Base-by-base conservation (phyloP, 2,888 invertebrate genomes). In the Drosophila kanekoi region DNA sequence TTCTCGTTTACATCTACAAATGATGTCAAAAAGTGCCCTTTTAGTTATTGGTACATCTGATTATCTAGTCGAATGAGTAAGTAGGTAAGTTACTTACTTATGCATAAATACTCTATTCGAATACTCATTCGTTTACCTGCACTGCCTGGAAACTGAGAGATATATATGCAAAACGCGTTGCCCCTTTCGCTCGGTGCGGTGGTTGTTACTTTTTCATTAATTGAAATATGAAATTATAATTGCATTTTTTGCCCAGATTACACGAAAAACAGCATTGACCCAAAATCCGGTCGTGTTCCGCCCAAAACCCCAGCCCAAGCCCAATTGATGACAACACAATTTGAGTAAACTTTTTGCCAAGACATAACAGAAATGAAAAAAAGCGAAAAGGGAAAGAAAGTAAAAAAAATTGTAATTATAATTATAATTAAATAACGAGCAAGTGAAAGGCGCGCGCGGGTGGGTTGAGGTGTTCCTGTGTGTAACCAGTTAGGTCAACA, bases 141-240 rank as follows among this genome's bases (percentile, higher is more conserved):
- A 23, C 23, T 23, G 28, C 28, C 28, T 28, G 28, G 28, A 28
- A 28, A 28, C 28, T 8, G 6, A 28, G 8, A 28, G 8, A 28
- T 28, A 28, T 8, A 2, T 28, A 28, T 28, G 28, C 8, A 28
- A 28, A 28, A 28, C 8, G 8, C 8, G 28, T 2, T 28, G 28
- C 28, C 28, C 28, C 28, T 28, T 8, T 28, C 28, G 28, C 2
- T 8, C 28, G 28, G 8, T 28, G 28, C 28, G 28, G 28, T 28
- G 14, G 38, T 41, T 69, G 49, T 60, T 53, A 49, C 48, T 40
- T 54, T 49, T 52, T 37, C 47, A 48, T 56, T 38, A 74, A 67
- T 81, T 79, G 82, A 79, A 63, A 75, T 64, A 79, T 82, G 59
- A 69, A 79, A 82, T 66, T 82, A 72, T 79, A 72, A 82, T 79